These are phyloP conservation scores for Corydoras sp. DNA, from an alignment of 2,113 vertebrate species.

Conservation along the genomic window DNA sequence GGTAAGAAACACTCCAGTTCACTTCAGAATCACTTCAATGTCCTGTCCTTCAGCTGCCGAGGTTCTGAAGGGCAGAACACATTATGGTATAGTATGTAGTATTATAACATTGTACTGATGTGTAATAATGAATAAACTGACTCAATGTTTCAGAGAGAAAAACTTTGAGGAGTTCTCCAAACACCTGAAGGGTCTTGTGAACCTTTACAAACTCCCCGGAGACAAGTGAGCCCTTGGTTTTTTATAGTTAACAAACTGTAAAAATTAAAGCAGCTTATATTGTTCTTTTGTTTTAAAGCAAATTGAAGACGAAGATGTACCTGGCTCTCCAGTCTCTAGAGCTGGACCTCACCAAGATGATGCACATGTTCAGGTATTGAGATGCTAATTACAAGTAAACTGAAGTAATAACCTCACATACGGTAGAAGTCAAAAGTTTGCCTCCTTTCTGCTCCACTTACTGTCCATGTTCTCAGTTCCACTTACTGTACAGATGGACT, in stretches of 20 bases:
- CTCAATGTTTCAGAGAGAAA: too few species aligned
- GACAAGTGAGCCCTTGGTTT: slow-evolving; percentile 83
- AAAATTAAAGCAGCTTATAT: not conserved
- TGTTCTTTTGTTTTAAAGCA: slow-evolving; percentile 62
- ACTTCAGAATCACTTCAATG: too few species aligned
- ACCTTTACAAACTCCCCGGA: slow-evolving; percentile 92
- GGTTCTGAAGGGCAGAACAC: too few species aligned
- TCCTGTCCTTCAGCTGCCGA: too few species aligned
- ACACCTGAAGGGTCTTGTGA: slow-evolving; percentile 92
- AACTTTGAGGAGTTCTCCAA: slow-evolving; percentile 98
- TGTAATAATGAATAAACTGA: too few species aligned
- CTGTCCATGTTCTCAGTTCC: too few species aligned
- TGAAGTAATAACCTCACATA: not conserved
- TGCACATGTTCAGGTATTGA: slow-evolving; percentile 95
- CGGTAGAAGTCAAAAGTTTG: not conserved
- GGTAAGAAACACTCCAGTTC: slow-evolving; percentile 66
- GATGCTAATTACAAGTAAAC: not conserved
- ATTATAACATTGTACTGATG: too few species aligned
- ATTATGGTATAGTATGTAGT: too few species aligned
- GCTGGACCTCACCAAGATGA: slow-evolving; percentile 96
- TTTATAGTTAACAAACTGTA: not conserved
- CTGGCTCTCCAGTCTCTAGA: slow-evolving; percentile 94
- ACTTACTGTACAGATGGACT: too few species aligned
- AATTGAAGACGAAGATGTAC: slow-evolving; percentile 98
- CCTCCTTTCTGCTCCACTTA: too few species aligned